Conservation (phyloP, 2,888 invertebrate genomes). For the Gryllus longicercus region DNA sequence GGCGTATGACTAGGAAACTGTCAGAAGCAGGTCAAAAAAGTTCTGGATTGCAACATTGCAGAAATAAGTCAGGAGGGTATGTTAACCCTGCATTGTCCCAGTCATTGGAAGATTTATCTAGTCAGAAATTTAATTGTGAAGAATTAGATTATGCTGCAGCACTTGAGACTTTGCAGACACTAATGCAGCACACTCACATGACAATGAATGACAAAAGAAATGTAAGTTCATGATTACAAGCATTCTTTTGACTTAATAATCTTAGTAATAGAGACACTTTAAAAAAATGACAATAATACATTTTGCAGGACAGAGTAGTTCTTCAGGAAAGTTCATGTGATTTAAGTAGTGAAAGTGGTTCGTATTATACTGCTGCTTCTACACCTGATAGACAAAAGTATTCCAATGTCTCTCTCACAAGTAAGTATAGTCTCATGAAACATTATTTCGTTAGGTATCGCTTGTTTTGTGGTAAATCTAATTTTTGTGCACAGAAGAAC, state of each 20-base stretch:
- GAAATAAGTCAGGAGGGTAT: slow-evolving; percentile 42
- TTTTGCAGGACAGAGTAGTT: no score
- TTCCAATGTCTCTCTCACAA: not conserved
- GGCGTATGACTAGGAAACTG: not conserved
- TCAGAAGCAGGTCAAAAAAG: not conserved
- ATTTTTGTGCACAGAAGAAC: not conserved
- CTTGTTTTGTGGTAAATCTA: not conserved
- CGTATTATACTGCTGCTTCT: slow-evolving; percentile 33
- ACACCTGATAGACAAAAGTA: slow-evolving; percentile 22
- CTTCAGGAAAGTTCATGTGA: not conserved
- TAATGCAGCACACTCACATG: slow-evolving; percentile 34
- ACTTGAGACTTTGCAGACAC: slow-evolving; percentile 34
- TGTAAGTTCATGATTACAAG: not conserved
- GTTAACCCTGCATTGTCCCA: slow-evolving; percentile 40
- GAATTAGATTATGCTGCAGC: slow-evolving; percentile 36
- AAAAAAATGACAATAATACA: not conserved
- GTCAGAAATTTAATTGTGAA: slow-evolving; percentile 28
- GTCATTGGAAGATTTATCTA: slow-evolving; percentile 33
- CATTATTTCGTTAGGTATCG: not conserved
- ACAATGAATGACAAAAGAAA: not conserved
- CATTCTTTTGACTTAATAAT: not conserved
- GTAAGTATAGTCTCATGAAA: not conserved
- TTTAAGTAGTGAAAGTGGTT: slow-evolving; percentile 30
- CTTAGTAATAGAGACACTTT: not conserved
- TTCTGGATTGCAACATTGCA: slow-evolving; percentile 32